Base-by-base conservation (phyloP, 2,888 invertebrate species). In the Rugalucina vietnamica region DNA sequence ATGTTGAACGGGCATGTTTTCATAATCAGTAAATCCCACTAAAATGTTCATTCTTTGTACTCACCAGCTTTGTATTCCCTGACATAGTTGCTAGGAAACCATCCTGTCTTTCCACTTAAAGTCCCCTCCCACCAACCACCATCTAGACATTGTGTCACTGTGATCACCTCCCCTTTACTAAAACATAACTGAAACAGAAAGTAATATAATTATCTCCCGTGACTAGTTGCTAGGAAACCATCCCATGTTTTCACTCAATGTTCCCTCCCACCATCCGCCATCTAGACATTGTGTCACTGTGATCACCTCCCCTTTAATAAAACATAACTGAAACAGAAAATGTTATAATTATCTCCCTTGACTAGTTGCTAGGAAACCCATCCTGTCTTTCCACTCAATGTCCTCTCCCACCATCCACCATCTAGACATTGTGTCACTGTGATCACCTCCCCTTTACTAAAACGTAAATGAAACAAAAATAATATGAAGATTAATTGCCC, bases 101-200 rank as follows among this genome's bases (percentile, higher is more conserved):
- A 99, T 93, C 99, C 99, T 87, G 99, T 99, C 94, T 97, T 98
- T 91, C 98, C 98, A 85, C 97, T 97, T 73, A 99, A 96, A 12
- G 99, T 99, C 21, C 99, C 99, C 96, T 99, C 99, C 99, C 99
- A 99, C 99, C 99, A 99, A 65, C 99, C 99, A 78, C 99, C 99
- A 93, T 99, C 99, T 93, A 98, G 97, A 82, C 97, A 97, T 95
- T 99, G 99, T 43, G 99, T 99, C 81, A 99, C 97, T 50, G 98
- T 98, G 91, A 99, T 99, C 90, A 99, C 96, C 95, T 99, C 99
- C 77, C 98, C 98, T 95, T 99, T 99, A 92, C 97, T 97, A 95
- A 99, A 98, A 94, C 98, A 98, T 90, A 99, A 95, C 97, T 97
- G 94, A 82, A 94, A 91, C n/a, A n/a, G n/a, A n/a, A n/a, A n/a